These are phyloP conservation scores for Chironomus tentans DNA, from an alignment of 2,888 invertebrate species.

Conservation along the genomic window DNA sequence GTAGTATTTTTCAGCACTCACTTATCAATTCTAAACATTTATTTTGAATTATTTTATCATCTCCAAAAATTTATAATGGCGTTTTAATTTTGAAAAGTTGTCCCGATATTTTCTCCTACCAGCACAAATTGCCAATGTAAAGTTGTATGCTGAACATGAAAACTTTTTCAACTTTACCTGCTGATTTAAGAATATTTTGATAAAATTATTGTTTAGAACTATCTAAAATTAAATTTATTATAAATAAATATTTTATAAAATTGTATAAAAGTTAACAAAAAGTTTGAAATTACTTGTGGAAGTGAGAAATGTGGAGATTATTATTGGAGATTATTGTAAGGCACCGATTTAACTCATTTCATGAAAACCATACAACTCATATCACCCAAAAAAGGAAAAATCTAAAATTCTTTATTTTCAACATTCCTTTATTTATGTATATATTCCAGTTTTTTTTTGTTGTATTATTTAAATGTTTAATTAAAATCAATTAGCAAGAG, in stretches of 20 bases:
- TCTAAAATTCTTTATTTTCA: too few relatives aligned
- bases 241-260: neutral
- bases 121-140: neutral
- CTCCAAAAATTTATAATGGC: neutral
- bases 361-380: too few relatives aligned
- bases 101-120: neutral
- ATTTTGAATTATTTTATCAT: neutral
- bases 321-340: too few relatives aligned
- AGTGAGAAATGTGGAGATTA: too few relatives aligned
- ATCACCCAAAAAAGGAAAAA: too few relatives aligned
- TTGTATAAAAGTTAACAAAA: neutral
- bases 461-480: neutral
- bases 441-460: neutral
- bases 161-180: neutral
- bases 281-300: neutral
- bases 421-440: too few relatives aligned
- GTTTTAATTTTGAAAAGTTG: neutral
- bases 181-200: neutral
- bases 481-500: neutral
- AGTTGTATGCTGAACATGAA: neutral
- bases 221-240: neutral
- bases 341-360: too few relatives aligned
- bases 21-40: neutral
- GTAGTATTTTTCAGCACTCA: neutral
- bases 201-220: neutral